phyloP scores from a whole-genome alignment of 2,797 vertebrate genomes.

The Lithobates pipiens region DNA sequence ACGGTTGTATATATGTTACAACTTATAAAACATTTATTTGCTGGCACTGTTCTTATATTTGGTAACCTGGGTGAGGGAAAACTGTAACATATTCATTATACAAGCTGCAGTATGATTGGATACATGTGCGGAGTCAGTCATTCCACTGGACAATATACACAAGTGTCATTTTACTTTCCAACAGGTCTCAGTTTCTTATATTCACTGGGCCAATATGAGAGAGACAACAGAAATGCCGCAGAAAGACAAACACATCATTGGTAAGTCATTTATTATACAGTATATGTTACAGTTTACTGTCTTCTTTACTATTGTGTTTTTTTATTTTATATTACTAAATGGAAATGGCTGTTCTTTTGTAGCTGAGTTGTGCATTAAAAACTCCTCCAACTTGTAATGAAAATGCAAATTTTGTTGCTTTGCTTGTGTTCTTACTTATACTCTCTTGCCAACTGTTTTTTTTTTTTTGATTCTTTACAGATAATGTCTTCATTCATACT shows the following conservation, averaged over 20 bases:
- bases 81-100: not conserved
- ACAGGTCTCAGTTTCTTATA: constrained; percentile 2
- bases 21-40: not conserved
- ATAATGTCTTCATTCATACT: too few relatives aligned
- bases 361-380: too few relatives aligned
- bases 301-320: too few relatives aligned
- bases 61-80: not conserved
- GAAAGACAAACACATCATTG: constrained; percentile 17
- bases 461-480: too few relatives aligned
- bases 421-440: too few relatives aligned
- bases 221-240: not conserved
- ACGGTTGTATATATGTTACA: not conserved
- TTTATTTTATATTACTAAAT: too few relatives aligned
- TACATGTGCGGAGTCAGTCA: not conserved
- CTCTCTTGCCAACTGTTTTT: too few relatives aligned
- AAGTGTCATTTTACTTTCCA: not conserved
- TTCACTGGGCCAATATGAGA: not conserved
- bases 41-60: not conserved
- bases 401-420: too few relatives aligned
- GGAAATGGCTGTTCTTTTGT: too few relatives aligned
- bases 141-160: not conserved
- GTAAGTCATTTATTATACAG: not conserved
- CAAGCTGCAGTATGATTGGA: not conserved
- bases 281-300: not conserved
- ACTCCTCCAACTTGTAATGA: too few relatives aligned